Percentiles rank a stretch among this genome's conserved stretches.
These are phyloP conservation scores for Naso thynnoides DNA, from an alignment of 2,797 vertebrate species.

Conservation along the genomic window DNA sequence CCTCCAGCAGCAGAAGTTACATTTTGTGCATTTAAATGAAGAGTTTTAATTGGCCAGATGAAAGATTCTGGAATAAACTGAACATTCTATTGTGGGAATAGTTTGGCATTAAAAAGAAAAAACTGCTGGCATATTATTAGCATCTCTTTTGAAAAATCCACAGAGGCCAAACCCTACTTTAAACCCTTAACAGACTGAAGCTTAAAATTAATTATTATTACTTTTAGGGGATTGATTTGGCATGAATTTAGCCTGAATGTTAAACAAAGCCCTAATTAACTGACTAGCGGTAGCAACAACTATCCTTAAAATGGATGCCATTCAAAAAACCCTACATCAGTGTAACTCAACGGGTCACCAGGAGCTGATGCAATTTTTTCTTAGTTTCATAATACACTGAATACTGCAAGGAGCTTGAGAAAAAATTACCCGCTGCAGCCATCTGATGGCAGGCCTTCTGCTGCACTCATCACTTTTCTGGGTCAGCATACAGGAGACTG, in stretches of 20 bases:
- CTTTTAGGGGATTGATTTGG: background rate
- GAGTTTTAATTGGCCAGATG: background rate
- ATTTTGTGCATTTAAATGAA: no score
- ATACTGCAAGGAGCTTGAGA: slow-evolving; percentile 3
- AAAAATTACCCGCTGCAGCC: slow-evolving; percentile 11
- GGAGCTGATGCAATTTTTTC: slow-evolving; percentile 2
- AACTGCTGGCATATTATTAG: slow-evolving; percentile 3
- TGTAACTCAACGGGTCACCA: background rate
- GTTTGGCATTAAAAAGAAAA: slow-evolving; percentile 4
- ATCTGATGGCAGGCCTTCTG: slow-evolving; percentile 45
- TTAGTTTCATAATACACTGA: slow-evolving; percentile 44
- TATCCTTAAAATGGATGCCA: background rate
- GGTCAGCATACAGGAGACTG: slow-evolving; percentile 60
- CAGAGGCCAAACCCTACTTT: background rate
- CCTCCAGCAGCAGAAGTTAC: no score
- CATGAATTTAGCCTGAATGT: background rate
- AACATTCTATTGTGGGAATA: background rate
- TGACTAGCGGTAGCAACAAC: background rate
- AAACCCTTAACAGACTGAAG: background rate
- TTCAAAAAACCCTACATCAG: background rate
- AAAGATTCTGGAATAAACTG: background rate
- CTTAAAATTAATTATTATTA: background rate
- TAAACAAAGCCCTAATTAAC: background rate
- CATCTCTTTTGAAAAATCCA: background rate
- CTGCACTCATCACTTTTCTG: slow-evolving; percentile 69